Base-by-base conservation (phyloP, 2,113 vertebrate species). In the Dolichotis patagonum region DNA sequence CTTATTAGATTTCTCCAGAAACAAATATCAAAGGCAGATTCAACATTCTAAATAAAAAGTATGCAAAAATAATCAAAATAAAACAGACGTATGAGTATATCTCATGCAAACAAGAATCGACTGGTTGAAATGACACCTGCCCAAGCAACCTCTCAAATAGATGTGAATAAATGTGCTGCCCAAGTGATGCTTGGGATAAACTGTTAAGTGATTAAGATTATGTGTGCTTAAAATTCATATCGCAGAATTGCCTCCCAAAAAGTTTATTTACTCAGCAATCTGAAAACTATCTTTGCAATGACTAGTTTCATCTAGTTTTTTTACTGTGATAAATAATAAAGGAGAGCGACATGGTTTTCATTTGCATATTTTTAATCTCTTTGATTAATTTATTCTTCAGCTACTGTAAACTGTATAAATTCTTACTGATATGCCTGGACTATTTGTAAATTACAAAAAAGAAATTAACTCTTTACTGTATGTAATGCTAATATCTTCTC, bases 341-440 rank as follows among this genome's bases (percentile, higher is more conserved):
- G 71, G 43, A 56, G 43, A 46, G 19, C 73, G 35, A 43, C 35
- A 26, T 77, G 63, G 56, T 54, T 90, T 88, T 56, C 43, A 58
- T 92, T 92, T 81, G 26, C 5, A 52, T 78, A 52, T 78, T 91
- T 89, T 17, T 46, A 52, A 41, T 96, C 82, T 71, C 94, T 81
- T 71, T 80, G 63, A 7, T 56, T 73, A 49, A 43, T 77, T 75
- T 43, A 75, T 75, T 71, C 8, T 17, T 56, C 81, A 41, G 10
- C 4, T 52, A 63, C 32, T 73, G 43, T 73, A 81, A 95, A n/a
- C 69, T 58, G n/a, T 92, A 52, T 82, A 75, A 75, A 75, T 43
- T 71, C 49, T 94, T 65, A 28, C 3, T 88, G 43, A 62, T 38
- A 80, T 63, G 3, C 63, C 69, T 85, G 41, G 88, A 35, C 17